Evolutionary conservation across 1,140 invertebrate genomes (phyloP), one percentile per base, ranked within the genome.

Genomic region (Tetramorium simillimum): DNA sequence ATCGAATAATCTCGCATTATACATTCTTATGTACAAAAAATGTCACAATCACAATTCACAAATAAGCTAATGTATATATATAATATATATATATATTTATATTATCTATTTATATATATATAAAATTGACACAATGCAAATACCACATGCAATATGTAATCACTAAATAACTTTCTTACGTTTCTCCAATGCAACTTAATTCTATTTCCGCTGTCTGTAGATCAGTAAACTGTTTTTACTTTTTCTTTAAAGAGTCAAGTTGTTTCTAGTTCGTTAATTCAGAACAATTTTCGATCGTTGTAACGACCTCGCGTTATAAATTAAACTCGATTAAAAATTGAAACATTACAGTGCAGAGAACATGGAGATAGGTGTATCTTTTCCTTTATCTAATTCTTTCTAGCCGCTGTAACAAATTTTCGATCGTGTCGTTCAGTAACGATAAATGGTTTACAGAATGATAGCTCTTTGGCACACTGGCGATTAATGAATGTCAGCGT

Each of bases 61-160:
- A 89, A 49, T 92, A 88, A 65, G 69, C 86, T 92, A 86, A 86
- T 91, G 80, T 88, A 77, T 90, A 89, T 87, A 72, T 89, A 21
- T 67, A 5, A 72, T 89, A n/a, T 65, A 12, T 62, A 62, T 60
- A 77, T 28, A 58, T 72, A 87, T 24, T 49, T 60, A 58, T 58
- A 58, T 58, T 92, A 63, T 3, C 33, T 65, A 40, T 88, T 84
- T 90, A 90, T 87, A 60, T 87, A 43, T 67, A 67, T 69, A 69
- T 69, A 69, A 69, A 93, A 93, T 93, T 93, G 92, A 93, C 92
- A 90, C 51, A 69, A 88, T 88, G 76, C 82, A 92, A 90, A 87
- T 90, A 81, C 73, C 60, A 85, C 14, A 37, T 88, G 40, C 53
- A 82, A 86, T 43, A 49, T 28, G 76, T 43, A 70, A 72, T 58